Evolutionary conservation across 2,797 vertebrate genomes (phyloP).

Genomic region (Scolopax bukidnonensis): DNA sequence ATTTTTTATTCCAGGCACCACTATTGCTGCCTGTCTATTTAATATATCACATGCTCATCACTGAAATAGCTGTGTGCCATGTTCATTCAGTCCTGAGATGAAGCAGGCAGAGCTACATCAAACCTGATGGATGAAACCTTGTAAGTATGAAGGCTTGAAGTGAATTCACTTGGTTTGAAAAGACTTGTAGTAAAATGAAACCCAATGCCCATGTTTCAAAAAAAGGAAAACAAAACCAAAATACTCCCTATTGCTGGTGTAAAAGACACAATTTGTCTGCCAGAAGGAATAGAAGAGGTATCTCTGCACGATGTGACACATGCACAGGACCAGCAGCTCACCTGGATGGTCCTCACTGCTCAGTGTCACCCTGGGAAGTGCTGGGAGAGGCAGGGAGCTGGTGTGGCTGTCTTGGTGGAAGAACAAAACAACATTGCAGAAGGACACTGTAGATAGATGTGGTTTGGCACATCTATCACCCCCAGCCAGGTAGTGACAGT

Average conservation of each 20-base stretch:
- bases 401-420: constrained; percentile 46
- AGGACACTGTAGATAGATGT: not conserved
- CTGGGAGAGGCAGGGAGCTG: constrained; percentile 31
- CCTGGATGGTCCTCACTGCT: constrained; percentile 20
- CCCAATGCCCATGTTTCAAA: not conserved
- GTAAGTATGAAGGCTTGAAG: not conserved
- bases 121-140: not conserved
- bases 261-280: not conserved
- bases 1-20: not conserved
- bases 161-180: not conserved
- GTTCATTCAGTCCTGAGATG: not conserved
- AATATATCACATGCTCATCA: not conserved
- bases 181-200: not conserved
- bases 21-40: not conserved
- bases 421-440: not conserved
- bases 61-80: not conserved
- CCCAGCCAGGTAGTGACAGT: not conserved
- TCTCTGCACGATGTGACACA: not conserved
- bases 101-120: not conserved
- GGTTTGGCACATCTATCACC: not conserved
- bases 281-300: not conserved
- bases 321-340: not conserved
- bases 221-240: not conserved
- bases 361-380: not conserved
- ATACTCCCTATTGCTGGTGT: not conserved